Percentiles rank a stretch among this genome's conserved stretches.
phyloP scores from a whole-genome alignment of 2,888 invertebrate species.

The Synergus japonicus region DNA sequence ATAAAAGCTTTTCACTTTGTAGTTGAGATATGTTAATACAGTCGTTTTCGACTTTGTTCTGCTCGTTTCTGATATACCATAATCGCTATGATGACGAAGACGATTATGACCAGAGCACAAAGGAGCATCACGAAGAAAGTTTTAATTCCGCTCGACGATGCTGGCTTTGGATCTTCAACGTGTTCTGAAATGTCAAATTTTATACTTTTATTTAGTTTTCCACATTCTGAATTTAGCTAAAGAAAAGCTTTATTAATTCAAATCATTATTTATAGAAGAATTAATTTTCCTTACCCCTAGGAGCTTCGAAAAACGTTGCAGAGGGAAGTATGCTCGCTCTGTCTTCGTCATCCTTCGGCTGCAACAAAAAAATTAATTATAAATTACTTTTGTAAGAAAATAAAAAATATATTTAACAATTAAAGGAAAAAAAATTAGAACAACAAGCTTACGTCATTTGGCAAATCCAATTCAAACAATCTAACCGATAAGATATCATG shows the following conservation, averaged over 20 bases:
- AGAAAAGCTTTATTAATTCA: neutral
- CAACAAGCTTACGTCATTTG: conserved; percentile 80
- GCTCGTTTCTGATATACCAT: conserved; percentile 96
- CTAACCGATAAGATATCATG: conserved; percentile 96
- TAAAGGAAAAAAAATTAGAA: neutral
- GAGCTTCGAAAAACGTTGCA: conserved; percentile 93
- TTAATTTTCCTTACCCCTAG: conserved; percentile 81
- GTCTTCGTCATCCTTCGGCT: conserved; percentile 84
- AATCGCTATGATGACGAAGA: conserved; percentile 91
- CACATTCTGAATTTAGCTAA: neutral
- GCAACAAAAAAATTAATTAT: conserved; percentile 51
- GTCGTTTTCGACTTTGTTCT: conserved; percentile 91
- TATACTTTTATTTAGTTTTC: conserved; percentile 22
- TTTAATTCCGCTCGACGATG: conserved; percentile 92
- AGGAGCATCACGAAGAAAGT: conserved; percentile 93
- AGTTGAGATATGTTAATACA: conserved; percentile 58
- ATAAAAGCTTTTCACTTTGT: neutral
- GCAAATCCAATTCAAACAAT: conserved; percentile 93
- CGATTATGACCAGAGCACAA: conserved; percentile 89
- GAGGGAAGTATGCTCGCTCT: conserved; percentile 92
- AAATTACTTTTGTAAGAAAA: conserved; percentile 41
- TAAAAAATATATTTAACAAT: neutral
- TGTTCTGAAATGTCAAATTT: conserved; percentile 81
- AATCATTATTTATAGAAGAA: neutral
- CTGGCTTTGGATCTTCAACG: conserved; percentile 91